phyloP scores from a whole-genome alignment of 2,113 vertebrate genomes.

The Phaethon lepturus region DNA sequence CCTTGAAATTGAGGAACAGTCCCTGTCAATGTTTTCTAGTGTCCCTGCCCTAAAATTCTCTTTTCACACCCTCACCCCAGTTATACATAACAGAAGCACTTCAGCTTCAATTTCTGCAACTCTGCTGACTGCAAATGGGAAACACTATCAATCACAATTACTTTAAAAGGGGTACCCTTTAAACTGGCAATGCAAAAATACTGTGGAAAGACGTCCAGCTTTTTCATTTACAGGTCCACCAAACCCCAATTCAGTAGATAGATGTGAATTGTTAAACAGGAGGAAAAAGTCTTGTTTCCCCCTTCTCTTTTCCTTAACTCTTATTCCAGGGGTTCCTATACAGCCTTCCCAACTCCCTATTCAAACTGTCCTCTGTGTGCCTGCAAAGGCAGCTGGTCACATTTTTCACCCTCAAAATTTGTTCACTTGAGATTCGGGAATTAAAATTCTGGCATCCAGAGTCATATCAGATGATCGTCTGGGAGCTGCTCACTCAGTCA shows the following conservation, averaged over 20 bases:
- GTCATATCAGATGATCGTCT: not conserved
- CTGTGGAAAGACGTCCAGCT: not conserved
- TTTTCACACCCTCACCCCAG: not conserved
- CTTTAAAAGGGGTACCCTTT: not conserved
- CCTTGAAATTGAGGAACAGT: not conserved
- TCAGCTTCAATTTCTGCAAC: not conserved
- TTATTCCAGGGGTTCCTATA: not conserved
- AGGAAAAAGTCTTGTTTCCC: not conserved
- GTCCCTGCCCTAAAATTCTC: not conserved
- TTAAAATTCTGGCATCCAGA: not conserved
- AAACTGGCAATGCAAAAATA: not conserved
- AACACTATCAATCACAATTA: not conserved
- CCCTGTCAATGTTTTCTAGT: not conserved
- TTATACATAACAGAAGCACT: not conserved
- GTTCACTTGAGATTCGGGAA: not conserved
- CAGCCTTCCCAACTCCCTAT: not conserved
- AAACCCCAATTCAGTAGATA: accelerated
- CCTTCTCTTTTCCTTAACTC: not conserved
- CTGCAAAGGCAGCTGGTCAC: not conserved
- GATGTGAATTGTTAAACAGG: not conserved
- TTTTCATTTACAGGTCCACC: not conserved
- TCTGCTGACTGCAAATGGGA: not conserved
- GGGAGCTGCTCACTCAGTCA: not conserved
- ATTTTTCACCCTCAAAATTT: not conserved
- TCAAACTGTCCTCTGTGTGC: not conserved